Conservation (phyloP, 2,888 invertebrate species). For the Pomacea canaliculata region DNA sequence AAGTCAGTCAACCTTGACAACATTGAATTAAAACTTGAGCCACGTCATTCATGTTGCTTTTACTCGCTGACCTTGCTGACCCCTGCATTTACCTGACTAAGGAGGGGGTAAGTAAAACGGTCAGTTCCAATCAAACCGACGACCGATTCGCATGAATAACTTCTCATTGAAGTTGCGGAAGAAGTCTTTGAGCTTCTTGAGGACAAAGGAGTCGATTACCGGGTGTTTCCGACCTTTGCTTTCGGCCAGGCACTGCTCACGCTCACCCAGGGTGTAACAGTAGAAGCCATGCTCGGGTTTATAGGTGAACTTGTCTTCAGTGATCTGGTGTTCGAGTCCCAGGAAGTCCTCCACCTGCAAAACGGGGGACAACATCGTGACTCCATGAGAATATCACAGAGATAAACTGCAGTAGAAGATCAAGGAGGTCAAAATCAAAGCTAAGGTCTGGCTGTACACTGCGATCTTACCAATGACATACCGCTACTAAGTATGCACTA, state of each 20-base stretch:
- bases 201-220: slow-evolving; percentile 80
- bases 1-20: too few species aligned
- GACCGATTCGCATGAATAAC: slow-evolving; percentile 83
- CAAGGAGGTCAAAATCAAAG: not conserved
- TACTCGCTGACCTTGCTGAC: not conserved
- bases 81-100: not conserved
- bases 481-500: too few species aligned
- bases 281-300: slow-evolving; percentile 96
- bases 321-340: slow-evolving; percentile 48
- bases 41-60: too few species aligned
- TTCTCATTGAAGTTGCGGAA: slow-evolving; percentile 54
- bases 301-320: slow-evolving; percentile 88
- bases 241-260: slow-evolving; percentile 89
- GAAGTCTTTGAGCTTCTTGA: slow-evolving; percentile 49
- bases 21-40: too few species aligned
- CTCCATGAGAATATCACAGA: not conserved
- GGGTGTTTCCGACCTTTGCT: slow-evolving; percentile 89
- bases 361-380: not conserved
- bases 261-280: slow-evolving; percentile 77
- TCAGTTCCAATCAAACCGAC: slow-evolving; percentile 85
- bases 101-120: not conserved
- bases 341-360: slow-evolving; percentile 55
- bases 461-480: not conserved
- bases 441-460: not conserved
- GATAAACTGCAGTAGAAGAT: not conserved